Conservation (phyloP, 37 sponge, comb jelly and placozoan species). For the Lycopodina hypogea region DNA sequence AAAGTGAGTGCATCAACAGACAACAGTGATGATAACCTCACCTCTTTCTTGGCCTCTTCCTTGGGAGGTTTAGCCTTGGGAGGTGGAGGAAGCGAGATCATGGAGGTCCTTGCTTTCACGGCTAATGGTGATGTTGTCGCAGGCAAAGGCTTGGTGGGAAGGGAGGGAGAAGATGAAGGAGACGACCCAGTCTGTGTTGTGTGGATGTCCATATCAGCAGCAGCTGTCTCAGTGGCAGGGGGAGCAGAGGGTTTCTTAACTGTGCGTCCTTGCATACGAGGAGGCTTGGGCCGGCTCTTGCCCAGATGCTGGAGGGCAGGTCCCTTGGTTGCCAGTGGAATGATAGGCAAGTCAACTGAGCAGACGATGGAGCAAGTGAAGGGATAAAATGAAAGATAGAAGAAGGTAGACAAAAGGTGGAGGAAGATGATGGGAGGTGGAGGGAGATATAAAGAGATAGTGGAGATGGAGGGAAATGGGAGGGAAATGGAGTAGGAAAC, state of each 20-base stretch:
- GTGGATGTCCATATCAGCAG: neutral
- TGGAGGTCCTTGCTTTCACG: neutral
- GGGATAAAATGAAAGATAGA: neutral
- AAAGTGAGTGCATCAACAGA: neutral
- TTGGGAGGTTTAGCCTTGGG: neutral
- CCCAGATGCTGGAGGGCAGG: conserved; percentile 62
- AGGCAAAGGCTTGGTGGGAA: neutral
- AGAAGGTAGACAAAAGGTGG: neutral
- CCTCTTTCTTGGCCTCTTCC: neutral
- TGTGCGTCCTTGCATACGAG: conserved; percentile 30
- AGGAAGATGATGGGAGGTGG: neutral
- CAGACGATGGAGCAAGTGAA: neutral
- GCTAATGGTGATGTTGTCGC: neutral
- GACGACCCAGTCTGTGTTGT: no score
- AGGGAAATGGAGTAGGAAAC: neutral
- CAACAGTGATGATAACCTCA: neutral
- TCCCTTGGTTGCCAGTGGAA: conserved; percentile 43
- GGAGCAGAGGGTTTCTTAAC: conserved; percentile 9
- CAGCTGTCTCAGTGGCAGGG: neutral
- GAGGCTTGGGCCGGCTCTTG: conserved; percentile 61
- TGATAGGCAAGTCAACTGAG: conserved; percentile 46
- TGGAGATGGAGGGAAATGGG: neutral
- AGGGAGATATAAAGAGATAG: neutral
- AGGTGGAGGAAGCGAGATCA: neutral
- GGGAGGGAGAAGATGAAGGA: no score